Conservation (phyloP, 2,888 invertebrate species). For the Syrphus vitripennis region DNA sequence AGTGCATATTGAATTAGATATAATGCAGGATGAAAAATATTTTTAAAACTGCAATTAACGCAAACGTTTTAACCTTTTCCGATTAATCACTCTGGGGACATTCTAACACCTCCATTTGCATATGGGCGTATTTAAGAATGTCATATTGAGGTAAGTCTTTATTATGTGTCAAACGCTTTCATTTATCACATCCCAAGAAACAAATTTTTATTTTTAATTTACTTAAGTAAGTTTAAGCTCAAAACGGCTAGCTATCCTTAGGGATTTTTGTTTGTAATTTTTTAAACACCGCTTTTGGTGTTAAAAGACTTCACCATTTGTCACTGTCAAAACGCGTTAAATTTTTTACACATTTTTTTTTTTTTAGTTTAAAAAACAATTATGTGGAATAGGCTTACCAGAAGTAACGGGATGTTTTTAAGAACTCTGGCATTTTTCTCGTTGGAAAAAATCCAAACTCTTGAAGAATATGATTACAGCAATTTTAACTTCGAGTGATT, state of each 20-base stretch:
- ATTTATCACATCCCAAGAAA: neutral
- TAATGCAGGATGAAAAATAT: neutral
- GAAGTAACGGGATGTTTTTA: conserved; percentile 43
- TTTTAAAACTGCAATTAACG: neutral
- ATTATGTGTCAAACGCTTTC: neutral
- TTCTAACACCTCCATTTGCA: neutral
- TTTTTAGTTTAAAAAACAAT: neutral
- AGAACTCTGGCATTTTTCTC: conserved; percentile 30
- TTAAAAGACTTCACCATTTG: conserved; percentile 8
- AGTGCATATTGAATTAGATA: neutral
- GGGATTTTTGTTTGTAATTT: neutral
- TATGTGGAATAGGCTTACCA: conserved; percentile 35
- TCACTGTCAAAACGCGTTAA: conserved; percentile 24
- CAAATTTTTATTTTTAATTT: conserved; percentile 12
- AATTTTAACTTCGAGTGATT: neutral
- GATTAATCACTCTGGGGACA: conserved; percentile 5
- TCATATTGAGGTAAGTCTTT: neutral
- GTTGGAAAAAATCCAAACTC: neutral
- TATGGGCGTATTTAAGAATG: neutral
- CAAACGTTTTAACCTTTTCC: neutral
- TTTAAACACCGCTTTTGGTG: neutral
- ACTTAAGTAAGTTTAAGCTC: neutral
- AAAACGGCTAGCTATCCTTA: neutral
- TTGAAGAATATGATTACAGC: neutral
- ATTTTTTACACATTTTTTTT: neutral